Evolutionary conservation across 1,140 invertebrate genomes (phyloP).

Genomic region (Acromyrmex charruanus): DNA sequence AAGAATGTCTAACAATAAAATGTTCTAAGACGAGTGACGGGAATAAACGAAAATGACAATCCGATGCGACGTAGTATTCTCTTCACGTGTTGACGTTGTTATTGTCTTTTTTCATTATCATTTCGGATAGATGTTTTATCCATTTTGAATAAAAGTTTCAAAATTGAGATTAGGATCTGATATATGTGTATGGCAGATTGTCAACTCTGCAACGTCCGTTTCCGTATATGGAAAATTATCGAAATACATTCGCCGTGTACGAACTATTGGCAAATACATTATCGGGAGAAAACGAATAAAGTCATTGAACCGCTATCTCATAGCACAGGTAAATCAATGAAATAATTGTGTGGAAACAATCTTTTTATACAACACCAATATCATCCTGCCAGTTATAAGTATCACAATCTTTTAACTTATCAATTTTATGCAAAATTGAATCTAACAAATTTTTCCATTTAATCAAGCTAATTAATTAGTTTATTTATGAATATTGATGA

Average conservation of each 20-base stretch:
- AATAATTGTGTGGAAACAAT: slow-evolving; percentile 30
- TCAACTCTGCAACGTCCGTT: slow-evolving; percentile 20
- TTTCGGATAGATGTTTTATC: slow-evolving; percentile 26
- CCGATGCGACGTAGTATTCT: neutral
- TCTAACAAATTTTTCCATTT: neutral
- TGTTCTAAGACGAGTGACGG: neutral
- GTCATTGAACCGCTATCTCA: neutral
- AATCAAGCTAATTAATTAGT: neutral
- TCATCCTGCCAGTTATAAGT: neutral
- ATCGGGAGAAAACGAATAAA: slow-evolving; percentile 10
- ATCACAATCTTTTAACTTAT: neutral
- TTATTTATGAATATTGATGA: neutral
- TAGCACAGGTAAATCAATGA: neutral
- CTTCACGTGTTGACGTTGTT: neutral
- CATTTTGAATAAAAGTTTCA: slow-evolving; percentile 17
- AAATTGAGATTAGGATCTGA: slow-evolving; percentile 5
- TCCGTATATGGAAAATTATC: slow-evolving; percentile 34
- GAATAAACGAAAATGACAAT: neutral
- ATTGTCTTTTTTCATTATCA: neutral
- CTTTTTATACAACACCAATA: neutral
- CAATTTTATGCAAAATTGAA: neutral
- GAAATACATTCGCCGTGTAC: slow-evolving; percentile 20
- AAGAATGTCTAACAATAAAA: neutral
- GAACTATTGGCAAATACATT: slow-evolving; percentile 39
- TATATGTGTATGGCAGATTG: slow-evolving; percentile 2